These are phyloP conservation scores for Notothenia rossii DNA, from an alignment of 2,113 vertebrate genomes.

Conservation along the genomic window DNA sequence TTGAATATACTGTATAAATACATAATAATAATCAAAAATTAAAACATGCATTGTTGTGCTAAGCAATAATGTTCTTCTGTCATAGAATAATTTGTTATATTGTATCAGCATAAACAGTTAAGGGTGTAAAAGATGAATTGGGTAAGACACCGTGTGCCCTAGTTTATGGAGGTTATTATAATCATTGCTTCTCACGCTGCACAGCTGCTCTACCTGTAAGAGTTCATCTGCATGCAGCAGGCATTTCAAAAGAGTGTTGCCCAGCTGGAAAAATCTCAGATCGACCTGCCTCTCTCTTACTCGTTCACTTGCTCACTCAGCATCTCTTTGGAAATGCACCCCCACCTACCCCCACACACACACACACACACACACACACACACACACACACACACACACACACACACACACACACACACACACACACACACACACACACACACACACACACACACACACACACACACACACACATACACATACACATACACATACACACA, in stretches of 20 bases:
- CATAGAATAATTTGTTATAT: neutral
- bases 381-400: too few relatives aligned
- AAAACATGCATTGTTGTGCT: neutral
- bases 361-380: constrained; percentile 11
- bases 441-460: constrained; percentile 23
- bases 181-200: neutral
- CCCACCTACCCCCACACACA: constrained; percentile 10
- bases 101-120: neutral
- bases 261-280: constrained; percentile 43
- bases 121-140: neutral
- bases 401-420: neutral
- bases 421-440: neutral
- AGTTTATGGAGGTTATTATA: neutral
- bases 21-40: neutral
- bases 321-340: constrained; percentile 55
- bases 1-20: neutral
- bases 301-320: constrained; percentile 67
- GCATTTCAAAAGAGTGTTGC: constrained; percentile 17
- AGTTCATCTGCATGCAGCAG: constrained; percentile 49
- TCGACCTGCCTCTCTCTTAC: constrained; percentile 53
- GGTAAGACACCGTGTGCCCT: neutral
- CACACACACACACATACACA: neutral
- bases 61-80: neutral
- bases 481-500: constrained; percentile 19
- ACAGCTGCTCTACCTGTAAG: constrained; percentile 16